A percentile compares a stretch with the other conserved stretches of the same genome.
phyloP scores from a whole-genome alignment of 2,888 invertebrate genomes.

The Catotricha subobsoleta region DNA sequence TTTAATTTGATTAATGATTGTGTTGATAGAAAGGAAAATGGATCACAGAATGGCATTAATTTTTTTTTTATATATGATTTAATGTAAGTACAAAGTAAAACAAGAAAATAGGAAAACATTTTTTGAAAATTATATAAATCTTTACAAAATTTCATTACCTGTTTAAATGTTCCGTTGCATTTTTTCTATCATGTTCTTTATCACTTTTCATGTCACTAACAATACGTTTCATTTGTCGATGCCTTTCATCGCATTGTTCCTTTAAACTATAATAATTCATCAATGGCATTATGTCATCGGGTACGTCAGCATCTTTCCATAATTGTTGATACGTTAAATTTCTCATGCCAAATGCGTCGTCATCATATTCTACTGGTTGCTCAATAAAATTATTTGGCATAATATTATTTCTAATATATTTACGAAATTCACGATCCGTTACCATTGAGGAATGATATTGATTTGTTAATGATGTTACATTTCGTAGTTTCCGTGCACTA shows the following conservation, averaged over 20 bases:
- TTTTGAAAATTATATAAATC: not conserved
- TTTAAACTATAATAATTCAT: constrained; percentile 11
- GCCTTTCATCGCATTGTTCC: constrained; percentile 11
- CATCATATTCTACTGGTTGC: constrained; percentile 10
- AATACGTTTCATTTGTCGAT: constrained; percentile 10
- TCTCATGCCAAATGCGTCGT: constrained; percentile 11
- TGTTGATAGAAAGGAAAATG: not conserved
- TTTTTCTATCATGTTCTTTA: constrained; percentile 7
- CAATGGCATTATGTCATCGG: constrained; percentile 11
- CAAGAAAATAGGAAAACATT: not conserved
- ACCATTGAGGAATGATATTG: not conserved
- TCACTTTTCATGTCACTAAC: constrained; percentile 10
- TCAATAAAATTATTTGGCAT: constrained; percentile 8
- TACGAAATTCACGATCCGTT: constrained; percentile 11
- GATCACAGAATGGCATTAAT: not conserved
- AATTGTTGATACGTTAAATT: constrained; percentile 11
- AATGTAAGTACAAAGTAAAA: not conserved
- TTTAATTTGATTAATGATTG: not conserved
- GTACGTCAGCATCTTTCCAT: constrained; percentile 9
- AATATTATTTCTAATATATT: constrained; percentile 9
- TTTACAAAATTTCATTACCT: constrained; percentile 9
- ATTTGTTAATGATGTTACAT: not conserved
- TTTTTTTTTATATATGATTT: not conserved
- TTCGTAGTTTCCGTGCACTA: constrained; percentile 2
- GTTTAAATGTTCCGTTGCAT: constrained; percentile 11